Percentiles rank a stretch among this genome's conserved stretches.
These are phyloP conservation scores for Ochropleura leucogaster DNA, from an alignment of 2,888 invertebrate species.

Conservation along the genomic window DNA sequence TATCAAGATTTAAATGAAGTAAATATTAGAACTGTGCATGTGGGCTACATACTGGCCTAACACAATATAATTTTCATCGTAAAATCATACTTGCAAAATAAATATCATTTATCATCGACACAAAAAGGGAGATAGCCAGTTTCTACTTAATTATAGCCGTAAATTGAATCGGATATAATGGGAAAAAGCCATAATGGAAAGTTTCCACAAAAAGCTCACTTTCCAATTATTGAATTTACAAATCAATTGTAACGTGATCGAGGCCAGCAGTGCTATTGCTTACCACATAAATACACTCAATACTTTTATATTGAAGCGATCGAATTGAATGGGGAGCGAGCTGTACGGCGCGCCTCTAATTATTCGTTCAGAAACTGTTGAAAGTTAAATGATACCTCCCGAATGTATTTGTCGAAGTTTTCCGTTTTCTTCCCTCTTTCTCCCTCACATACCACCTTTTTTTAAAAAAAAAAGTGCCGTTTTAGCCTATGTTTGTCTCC, in stretches of 20 bases:
- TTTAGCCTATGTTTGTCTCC: no score
- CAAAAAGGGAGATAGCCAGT: neutral
- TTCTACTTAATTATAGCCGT: neutral
- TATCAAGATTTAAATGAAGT: no score
- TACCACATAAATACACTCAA: conserved; percentile 28
- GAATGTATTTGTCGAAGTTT: no score
- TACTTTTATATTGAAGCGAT: conserved; percentile 11
- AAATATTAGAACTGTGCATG: no score
- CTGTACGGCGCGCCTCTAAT: conserved; percentile 32
- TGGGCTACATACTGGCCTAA: no score
- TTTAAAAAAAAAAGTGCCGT: no score
- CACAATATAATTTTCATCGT: no score
- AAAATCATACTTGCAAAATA: no score
- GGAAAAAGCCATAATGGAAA: conserved; percentile 5
- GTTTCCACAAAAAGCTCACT: conserved; percentile 14
- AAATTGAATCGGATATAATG: conserved; percentile 13
- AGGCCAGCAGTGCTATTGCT: neutral
- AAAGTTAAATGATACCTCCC: conserved; percentile 11
- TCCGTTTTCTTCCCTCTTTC: no score
- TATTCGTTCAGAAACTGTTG: conserved; percentile 18
- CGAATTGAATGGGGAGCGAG: conserved; percentile 21
- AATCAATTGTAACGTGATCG: conserved; percentile 41
- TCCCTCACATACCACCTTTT: no score
- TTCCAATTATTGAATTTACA: conserved; percentile 50
- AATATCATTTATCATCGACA: no score